phyloP scores from a whole-genome alignment of 1,140 invertebrate genomes.

The Brachionus manjavacas region DNA sequence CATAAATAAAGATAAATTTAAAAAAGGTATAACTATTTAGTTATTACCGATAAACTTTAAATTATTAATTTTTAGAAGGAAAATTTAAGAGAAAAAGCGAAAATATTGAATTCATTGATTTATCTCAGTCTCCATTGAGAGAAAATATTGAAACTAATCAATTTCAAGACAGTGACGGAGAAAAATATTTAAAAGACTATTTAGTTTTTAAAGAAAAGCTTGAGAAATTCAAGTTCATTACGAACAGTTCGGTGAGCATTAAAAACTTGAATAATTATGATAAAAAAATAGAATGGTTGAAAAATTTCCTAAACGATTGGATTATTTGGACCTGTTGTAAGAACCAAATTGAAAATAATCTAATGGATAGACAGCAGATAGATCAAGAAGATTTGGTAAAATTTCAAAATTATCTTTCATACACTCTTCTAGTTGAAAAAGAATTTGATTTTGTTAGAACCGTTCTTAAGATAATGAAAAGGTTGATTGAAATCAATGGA shows the following conservation, averaged over 20 bases:
- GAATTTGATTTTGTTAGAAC: not conserved
- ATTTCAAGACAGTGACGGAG: not conserved
- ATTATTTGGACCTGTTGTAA: constrained; percentile 1
- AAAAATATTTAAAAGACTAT: constrained; percentile 31
- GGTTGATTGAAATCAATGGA: not conserved
- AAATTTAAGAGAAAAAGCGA: not conserved
- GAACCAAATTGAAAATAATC: not conserved
- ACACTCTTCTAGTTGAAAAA: not conserved
- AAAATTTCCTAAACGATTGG: constrained; percentile 21
- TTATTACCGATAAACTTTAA: not conserved
- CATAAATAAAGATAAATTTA: not conserved
- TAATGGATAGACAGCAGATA: not conserved
- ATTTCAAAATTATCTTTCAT: not conserved
- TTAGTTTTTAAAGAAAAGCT: not conserved
- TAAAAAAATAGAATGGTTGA: not conserved
- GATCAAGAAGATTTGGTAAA: not conserved
- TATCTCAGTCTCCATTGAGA: not conserved
- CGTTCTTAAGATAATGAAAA: not conserved
- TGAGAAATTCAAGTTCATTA: not conserved
- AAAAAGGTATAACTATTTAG: not conserved
- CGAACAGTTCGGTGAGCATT: not conserved
- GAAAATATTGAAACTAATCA: not conserved
- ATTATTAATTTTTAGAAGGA: not conserved
- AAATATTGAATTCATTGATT: not conserved
- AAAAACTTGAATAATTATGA: constrained; percentile 1